Base-by-base conservation (phyloP, 2,797 vertebrate genomes). In the Acanthornis magna region DNA sequence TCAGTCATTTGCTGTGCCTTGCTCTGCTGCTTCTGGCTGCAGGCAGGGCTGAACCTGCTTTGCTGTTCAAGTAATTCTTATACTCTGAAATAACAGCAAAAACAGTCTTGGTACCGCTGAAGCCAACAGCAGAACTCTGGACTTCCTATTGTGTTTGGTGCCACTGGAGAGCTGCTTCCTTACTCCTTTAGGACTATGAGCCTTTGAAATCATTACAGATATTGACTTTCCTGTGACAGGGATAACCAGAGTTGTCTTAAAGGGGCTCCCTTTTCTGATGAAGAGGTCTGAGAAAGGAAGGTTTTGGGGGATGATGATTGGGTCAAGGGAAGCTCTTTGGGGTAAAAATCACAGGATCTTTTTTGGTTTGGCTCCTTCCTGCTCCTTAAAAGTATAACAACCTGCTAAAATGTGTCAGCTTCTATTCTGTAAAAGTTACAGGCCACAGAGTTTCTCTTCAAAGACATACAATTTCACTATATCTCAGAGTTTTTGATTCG, bases 381-480 rank as follows among this genome's bases (percentile, higher is more conserved):
- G 5, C 48, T 91, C 47, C 23, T 20, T 55, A 32, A 40, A 12
- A 12, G 7, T 22, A 13, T 26, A 47, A 62, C 1, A 7, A 53
- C 27, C 4, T 2, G 5, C 18, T 47, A 68, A 17, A 81, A 23
- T 12, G 5, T 11, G 16, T 62, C 53, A 62, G 6, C 15, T 72
- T 92, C 19, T 76, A 27, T 57, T 23, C 25, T 47, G 11, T 71
- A 54, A 22, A 63, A 76, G 47, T 48, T 40, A 27, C 9, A 45
- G 58, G 22, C 19, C 13, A 14, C 3, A 25, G 10, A 2, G 14
- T 58, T 89, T 91, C 54, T 74, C 29, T 68, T 80, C 18, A 70
- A 67, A 76, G 11, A 42, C 1, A 1, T 45, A 23, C 4, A 76
- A 23, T 12, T 42, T 84, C 21, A 43, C 0, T 27, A 0, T 7